These are phyloP conservation scores for Poecilia gillii DNA, from an alignment of 2,797 vertebrate species.

Conservation along the genomic window DNA sequence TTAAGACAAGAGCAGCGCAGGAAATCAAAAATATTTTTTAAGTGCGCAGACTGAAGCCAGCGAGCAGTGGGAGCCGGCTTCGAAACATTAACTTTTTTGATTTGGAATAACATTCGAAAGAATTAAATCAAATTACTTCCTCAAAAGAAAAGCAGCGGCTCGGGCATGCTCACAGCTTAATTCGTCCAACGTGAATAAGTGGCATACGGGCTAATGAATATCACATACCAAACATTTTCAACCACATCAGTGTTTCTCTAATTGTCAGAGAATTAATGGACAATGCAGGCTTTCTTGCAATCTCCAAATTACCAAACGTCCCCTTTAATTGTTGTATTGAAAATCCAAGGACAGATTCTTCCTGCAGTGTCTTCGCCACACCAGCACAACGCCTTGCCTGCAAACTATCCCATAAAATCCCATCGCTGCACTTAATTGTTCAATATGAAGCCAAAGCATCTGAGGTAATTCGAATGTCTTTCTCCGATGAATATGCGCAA, in stretches of 20 bases:
- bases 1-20: constrained; percentile 28
- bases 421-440: constrained; percentile 85
- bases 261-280: constrained; percentile 66
- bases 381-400: constrained; percentile 78
- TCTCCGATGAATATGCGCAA: constrained; percentile 84
- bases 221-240: constrained; percentile 50
- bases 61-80: constrained; percentile 33
- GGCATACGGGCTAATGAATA: constrained; percentile 53
- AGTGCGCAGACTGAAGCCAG: constrained; percentile 40
- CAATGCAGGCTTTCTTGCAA: constrained; percentile 56
- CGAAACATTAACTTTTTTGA: constrained; percentile 46
- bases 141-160: constrained; percentile 42
- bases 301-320: constrained; percentile 65
- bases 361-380: constrained; percentile 57
- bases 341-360: constrained; percentile 75
- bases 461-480: constrained; percentile 86
- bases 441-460: constrained; percentile 85
- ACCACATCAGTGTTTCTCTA: constrained; percentile 53
- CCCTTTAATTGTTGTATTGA: constrained; percentile 82
- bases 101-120: constrained; percentile 45
- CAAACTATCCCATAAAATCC: constrained; percentile 83
- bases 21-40: constrained; percentile 56
- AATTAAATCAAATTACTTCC: constrained; percentile 52
- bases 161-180: constrained; percentile 26
- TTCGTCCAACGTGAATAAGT: constrained; percentile 47